These are phyloP conservation scores for Rhinatrema bivittatum DNA, from an alignment of 2,797 vertebrate genomes.

Conservation along the genomic window DNA sequence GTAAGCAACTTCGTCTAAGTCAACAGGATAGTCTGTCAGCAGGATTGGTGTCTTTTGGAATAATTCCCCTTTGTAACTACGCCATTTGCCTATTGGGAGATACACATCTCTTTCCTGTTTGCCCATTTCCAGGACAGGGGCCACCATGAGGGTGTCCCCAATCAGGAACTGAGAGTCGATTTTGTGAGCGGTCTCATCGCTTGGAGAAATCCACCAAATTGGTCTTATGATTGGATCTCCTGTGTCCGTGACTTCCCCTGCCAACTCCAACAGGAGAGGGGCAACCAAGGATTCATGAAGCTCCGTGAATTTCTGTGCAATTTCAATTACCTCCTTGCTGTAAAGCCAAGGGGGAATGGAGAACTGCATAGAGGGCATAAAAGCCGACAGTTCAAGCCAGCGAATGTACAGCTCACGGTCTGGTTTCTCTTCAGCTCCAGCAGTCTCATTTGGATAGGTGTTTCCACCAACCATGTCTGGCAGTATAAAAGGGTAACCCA, in stretches of 20 bases:
- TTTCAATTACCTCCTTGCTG: slow-evolving; percentile 81
- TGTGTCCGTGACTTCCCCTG: slow-evolving; percentile 74
- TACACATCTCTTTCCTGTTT: slow-evolving; percentile 92
- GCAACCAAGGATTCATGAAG: slow-evolving; percentile 84
- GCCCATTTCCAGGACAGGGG: slow-evolving; percentile 85
- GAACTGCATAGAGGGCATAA: slow-evolving; percentile 97
- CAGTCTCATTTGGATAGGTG: slow-evolving; percentile 58
- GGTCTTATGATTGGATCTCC: slow-evolving; percentile 92
- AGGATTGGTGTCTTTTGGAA: slow-evolving; percentile 80
- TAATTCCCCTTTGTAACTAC: slow-evolving; percentile 86
- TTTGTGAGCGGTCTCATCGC: slow-evolving; percentile 76
- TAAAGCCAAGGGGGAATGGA: slow-evolving; percentile 92
- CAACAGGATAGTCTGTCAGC: slow-evolving; percentile 83
- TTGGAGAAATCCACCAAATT: slow-evolving; percentile 94
- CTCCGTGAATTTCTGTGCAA: slow-evolving; percentile 77
- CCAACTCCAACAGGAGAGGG: slow-evolving; percentile 82
- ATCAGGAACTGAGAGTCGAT: slow-evolving; percentile 95
- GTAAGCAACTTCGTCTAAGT: slow-evolving; percentile 86
- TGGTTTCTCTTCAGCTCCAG: slow-evolving; percentile 55
- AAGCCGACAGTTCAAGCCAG: slow-evolving; percentile 90
- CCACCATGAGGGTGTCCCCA: slow-evolving; percentile 90
- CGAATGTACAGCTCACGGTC: slow-evolving; percentile 91
- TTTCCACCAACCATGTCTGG: slow-evolving; percentile 90
- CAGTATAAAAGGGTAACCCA: slow-evolving; percentile 83
- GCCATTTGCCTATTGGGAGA: slow-evolving; percentile 84